Conservation (phyloP, 2,888 invertebrate genomes). For the Drosophila nr. perissopoda region DNA sequence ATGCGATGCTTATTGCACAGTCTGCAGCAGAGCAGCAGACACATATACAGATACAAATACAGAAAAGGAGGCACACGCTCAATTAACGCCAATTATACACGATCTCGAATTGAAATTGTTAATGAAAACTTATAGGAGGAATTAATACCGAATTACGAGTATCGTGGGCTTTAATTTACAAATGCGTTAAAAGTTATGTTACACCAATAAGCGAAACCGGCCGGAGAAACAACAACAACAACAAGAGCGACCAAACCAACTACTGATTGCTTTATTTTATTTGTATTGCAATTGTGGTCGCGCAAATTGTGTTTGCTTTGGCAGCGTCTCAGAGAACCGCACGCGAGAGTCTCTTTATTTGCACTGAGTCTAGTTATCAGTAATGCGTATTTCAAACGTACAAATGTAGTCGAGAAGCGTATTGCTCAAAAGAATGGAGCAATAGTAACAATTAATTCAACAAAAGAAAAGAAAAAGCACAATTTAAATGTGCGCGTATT, state of each 20-base stretch:
- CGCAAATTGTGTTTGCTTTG: slow-evolving; percentile 29
- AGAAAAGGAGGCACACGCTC: slow-evolving; percentile 48
- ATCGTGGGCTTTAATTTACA: slow-evolving; percentile 44
- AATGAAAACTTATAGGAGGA: slow-evolving; percentile 63
- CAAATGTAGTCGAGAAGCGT: slow-evolving; percentile 7
- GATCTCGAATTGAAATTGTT: slow-evolving; percentile 66
- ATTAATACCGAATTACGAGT: slow-evolving; percentile 49
- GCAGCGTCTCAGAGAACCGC: slow-evolving; percentile 49
- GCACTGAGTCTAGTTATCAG: slow-evolving; percentile 70
- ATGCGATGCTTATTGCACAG: slow-evolving; percentile 27
- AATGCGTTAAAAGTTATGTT: slow-evolving; percentile 28
- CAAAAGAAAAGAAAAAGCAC: slow-evolving; percentile 1
- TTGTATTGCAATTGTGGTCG: slow-evolving; percentile 25
- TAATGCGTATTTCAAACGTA: slow-evolving; percentile 47
- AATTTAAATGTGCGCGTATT: slow-evolving; percentile 27
- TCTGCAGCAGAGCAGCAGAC: slow-evolving; percentile 23
- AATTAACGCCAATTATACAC: slow-evolving; percentile 77
- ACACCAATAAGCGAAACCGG: slow-evolving; percentile 36
- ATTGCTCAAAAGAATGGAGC: slow-evolving; percentile 16
- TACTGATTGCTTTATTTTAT: slow-evolving; percentile 17
- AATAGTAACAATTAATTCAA: background rate
- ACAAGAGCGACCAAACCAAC: slow-evolving; percentile 3
- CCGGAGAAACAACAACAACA: slow-evolving; percentile 7
- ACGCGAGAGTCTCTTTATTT: slow-evolving; percentile 70
- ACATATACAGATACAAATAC: slow-evolving; percentile 32